phyloP scores from a whole-genome alignment of 2,888 invertebrate species.

The Idaea biselata region DNA sequence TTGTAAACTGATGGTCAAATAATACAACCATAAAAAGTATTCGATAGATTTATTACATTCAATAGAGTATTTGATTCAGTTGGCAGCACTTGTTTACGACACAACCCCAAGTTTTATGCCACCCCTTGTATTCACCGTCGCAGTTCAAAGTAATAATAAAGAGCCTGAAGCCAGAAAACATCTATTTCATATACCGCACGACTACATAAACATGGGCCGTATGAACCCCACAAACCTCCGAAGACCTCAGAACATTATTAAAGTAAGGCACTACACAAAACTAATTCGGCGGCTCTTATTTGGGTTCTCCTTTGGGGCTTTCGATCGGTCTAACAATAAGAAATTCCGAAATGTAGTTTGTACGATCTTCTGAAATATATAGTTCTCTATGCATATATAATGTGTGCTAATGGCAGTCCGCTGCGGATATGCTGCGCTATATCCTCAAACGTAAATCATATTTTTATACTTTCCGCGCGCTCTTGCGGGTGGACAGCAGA shows the following conservation, averaged over 20 bases:
- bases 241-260: conserved; percentile 73
- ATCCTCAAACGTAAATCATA: conserved; percentile 64
- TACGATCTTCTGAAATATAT: conserved; percentile 38
- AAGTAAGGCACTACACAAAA: conserved; percentile 71
- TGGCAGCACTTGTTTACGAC: conserved; percentile 71
- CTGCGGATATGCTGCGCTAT: conserved; percentile 57
- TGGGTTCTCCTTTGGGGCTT: conserved; percentile 58
- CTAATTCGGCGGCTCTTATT: conserved; percentile 69
- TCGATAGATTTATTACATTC: conserved; percentile 56
- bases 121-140: conserved; percentile 55
- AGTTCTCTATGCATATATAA: conserved; percentile 45
- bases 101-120: conserved; percentile 56
- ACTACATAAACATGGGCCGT: conserved; percentile 64
- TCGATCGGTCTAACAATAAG: conserved; percentile 49
- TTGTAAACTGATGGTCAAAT: not conserved
- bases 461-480: conserved; percentile 70
- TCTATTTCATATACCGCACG: conserved; percentile 70
- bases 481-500: conserved; percentile 45
- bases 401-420: conserved; percentile 51
- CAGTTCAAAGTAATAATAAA: conserved; percentile 77
- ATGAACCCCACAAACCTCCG: conserved; percentile 67
- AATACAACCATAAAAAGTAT: conserved; percentile 1
- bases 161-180: conserved; percentile 80
- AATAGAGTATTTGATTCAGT: conserved; percentile 66
- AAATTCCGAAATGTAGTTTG: conserved; percentile 44